Evolutionary conservation across 2,113 vertebrate species (phyloP).

Genomic region (Xyrauchen texanus): DNA sequence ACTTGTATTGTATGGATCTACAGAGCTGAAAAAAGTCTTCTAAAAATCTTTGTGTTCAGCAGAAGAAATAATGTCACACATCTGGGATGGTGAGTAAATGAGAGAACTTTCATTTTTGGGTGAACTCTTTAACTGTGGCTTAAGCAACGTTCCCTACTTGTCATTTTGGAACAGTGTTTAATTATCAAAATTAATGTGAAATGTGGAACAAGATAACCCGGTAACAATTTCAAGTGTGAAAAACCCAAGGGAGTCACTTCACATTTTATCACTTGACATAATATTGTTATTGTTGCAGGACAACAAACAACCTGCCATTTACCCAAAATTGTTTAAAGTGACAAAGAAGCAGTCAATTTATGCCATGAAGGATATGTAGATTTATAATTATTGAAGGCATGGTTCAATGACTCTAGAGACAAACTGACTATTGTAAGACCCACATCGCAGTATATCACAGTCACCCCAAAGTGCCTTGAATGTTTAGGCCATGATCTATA

Average conservation of each 20-base stretch:
- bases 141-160: too few relatives aligned
- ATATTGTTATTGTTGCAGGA: neutral
- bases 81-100: too few relatives aligned
- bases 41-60: too few relatives aligned
- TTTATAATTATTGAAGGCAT: neutral
- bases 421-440: neutral
- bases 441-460: slow-evolving; percentile 16
- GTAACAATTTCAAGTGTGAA: neutral
- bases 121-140: too few relatives aligned
- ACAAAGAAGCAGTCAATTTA: neutral
- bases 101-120: too few relatives aligned
- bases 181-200: too few relatives aligned
- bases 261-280: neutral
- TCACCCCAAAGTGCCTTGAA: slow-evolving; percentile 42
- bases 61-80: too few relatives aligned
- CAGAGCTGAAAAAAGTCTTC: too few relatives aligned
- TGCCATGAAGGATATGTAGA: neutral
- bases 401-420: neutral
- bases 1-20: too few relatives aligned
- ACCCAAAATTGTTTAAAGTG: neutral
- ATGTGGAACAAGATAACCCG: too few relatives aligned
- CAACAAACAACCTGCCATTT: neutral
- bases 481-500: slow-evolving; percentile 32
- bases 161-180: too few relatives aligned
- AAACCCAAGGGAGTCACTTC: neutral